These are phyloP conservation scores for Chelonus formosanus DNA, from an alignment of 2,888 invertebrate genomes.

Conservation along the genomic window DNA sequence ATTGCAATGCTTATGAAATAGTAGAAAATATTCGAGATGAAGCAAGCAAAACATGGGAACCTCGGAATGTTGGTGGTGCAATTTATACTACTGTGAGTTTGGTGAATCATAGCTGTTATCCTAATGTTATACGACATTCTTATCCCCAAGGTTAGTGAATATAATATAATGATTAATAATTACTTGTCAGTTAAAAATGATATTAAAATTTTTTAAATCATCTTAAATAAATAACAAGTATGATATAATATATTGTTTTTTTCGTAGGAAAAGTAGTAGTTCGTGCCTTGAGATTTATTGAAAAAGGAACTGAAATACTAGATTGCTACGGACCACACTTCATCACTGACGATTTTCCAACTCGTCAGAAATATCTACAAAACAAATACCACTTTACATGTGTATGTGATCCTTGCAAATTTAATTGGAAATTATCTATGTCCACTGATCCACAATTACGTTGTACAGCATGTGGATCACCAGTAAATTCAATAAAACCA, in stretches of 20 bases:
- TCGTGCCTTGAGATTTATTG: constrained; percentile 56
- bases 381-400: constrained; percentile 65
- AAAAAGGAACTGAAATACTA: constrained; percentile 62
- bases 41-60: constrained; percentile 52
- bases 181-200: background rate
- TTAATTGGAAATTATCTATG: constrained; percentile 59
- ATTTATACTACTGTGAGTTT: constrained; percentile 66
- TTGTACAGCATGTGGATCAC: constrained; percentile 48
- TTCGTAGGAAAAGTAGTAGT: constrained; percentile 57
- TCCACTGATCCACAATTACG: constrained; percentile 47
- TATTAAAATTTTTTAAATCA: background rate
- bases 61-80: constrained; percentile 64
- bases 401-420: constrained; percentile 61
- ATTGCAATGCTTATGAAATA: constrained; percentile 67
- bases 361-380: constrained; percentile 57
- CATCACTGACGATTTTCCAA: constrained; percentile 51
- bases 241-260: background rate
- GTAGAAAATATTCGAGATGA: constrained; percentile 57
- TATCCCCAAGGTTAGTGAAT: constrained; percentile 53
- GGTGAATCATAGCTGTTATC: constrained; percentile 66
- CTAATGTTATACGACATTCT: constrained; percentile 64
- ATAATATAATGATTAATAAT: background rate
- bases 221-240: too few relatives aligned
- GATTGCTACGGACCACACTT: constrained; percentile 67
- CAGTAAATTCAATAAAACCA: constrained; percentile 10